Evolutionary conservation across 2,888 invertebrate genomes (phyloP), one percentile per base, ranked within the genome.

Genomic region (Leucophenga montana): DNA sequence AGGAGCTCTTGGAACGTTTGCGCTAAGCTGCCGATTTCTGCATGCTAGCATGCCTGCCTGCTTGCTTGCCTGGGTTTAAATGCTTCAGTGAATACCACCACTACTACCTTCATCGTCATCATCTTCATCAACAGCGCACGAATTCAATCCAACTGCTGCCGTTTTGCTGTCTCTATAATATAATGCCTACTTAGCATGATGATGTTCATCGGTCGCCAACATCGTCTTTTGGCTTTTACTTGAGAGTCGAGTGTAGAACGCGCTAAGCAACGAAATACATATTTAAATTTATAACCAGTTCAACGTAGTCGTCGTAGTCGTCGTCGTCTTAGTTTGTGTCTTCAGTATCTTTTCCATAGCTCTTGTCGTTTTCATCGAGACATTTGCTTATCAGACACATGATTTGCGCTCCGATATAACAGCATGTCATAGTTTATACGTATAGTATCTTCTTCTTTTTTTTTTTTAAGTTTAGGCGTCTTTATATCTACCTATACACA

Each of bases 1-100:
- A 84, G 81, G 81, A 81, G 81, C 80, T 57, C 5, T n/a, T 13
- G 50, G 39, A 39, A 50, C 50, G 50, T 50, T 50, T 50, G 50
- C 13, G 50, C 48, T 70, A 69, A 69, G 74, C 77, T 76, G 54
- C 48, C 57, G 62, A 13, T 14, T 64, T 46, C 44, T 57, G 46
- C 59, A n/a, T 59, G 59, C 59, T 27, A 14, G 11, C n/a, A 2
- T 27, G 27, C n/a, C 57, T 39, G 39, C 39, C 39, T 39, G 8
- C 39, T 39, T 39, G 8, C 8, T n/a, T n/a, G n/a, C n/a, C n/a
- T n/a, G n/a, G n/a, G n/a, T 33, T 33, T 33, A 33, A 33, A 33
- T 33, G 33, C 39, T 39, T 39, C 39, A 39, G 39, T 39, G 39
- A 39, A 39, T 39, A 39, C 1, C 11, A 39, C 11, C 11, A 11